A percentile compares a stretch with the other conserved stretches of the same genome.
phyloP scores from a whole-genome alignment of 1,140 invertebrate genomes.

The Rhopalosiphum padi region DNA sequence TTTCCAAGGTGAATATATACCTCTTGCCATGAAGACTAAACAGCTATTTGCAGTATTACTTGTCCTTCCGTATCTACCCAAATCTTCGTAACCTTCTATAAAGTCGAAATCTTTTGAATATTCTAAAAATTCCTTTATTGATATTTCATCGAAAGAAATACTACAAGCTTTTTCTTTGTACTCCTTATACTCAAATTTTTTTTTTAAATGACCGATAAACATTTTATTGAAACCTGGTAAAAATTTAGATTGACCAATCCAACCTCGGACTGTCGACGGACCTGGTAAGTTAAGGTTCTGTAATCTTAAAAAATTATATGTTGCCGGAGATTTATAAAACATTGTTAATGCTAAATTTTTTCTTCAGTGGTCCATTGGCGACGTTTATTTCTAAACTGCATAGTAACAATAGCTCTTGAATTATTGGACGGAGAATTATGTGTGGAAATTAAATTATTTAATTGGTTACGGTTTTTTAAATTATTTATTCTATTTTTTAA shows the following conservation, averaged over 20 bases:
- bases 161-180: not conserved
- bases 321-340: not conserved
- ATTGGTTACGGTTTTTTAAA: not conserved
- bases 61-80: not conserved
- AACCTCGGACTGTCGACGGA: not conserved
- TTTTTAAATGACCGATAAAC: not conserved
- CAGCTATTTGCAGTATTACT: not conserved
- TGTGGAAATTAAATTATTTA: not conserved
- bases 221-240: constrained; percentile 10
- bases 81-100: constrained; percentile 43
- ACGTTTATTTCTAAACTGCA: not conserved
- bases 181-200: not conserved
- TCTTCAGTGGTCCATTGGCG: not conserved
- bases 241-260: constrained; percentile 3
- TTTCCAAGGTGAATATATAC: too few species aligned
- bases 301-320: constrained; percentile 14
- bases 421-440: not conserved
- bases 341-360: not conserved
- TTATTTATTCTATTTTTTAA: not conserved
- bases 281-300: not conserved
- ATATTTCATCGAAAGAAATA: constrained; percentile 12
- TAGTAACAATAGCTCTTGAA: constrained; percentile 10
- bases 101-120: constrained; percentile 14
- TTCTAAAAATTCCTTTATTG: not conserved
- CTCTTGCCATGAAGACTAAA: too few species aligned